These are phyloP conservation scores for Caenorhabditis angaria DNA, from an alignment of 2,888 invertebrate species.

Conservation along the genomic window DNA sequence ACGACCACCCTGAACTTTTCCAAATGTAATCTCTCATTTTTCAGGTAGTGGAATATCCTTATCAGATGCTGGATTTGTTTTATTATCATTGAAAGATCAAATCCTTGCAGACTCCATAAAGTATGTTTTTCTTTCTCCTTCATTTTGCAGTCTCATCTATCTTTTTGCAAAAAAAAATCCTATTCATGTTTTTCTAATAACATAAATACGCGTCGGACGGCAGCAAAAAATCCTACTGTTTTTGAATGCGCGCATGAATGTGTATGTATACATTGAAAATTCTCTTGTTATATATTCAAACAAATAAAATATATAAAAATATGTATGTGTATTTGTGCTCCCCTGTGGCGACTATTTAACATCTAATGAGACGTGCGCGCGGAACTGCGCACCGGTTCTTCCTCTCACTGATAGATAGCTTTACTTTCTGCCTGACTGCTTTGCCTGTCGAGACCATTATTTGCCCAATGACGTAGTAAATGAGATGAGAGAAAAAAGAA, in stretches of 20 bases:
- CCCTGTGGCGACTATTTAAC: constrained; percentile 35
- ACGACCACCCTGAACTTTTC: too few relatives aligned
- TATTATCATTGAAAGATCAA: constrained; percentile 62
- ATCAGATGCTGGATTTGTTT: constrained; percentile 62
- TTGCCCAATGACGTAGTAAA: constrained; percentile 9
- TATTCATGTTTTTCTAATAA: constrained; percentile 11
- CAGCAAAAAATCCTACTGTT: constrained; percentile 1
- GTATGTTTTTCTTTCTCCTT: constrained; percentile 26
- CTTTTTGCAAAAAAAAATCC: neutral
- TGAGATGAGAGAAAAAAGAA: neutral
- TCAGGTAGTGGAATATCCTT: constrained; percentile 51
- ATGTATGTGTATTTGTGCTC: neutral
- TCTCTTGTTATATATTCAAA: constrained; percentile 2
- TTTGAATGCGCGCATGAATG: neutral
- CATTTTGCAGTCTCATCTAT: neutral
- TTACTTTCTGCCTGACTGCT: constrained; percentile 32
- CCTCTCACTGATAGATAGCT: constrained; percentile 30
- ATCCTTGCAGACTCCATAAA: constrained; percentile 55
- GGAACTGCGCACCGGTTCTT: constrained; percentile 33
- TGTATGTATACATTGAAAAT: neutral
- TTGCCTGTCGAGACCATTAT: constrained; percentile 19
- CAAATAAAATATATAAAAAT: neutral
- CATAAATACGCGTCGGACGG: constrained; percentile 8
- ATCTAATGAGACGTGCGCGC: constrained; percentile 29
- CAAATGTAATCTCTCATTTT: too few relatives aligned